A percentile compares a stretch with the other conserved stretches of the same genome.
These are phyloP conservation scores for Apis laboriosa DNA, from an alignment of 1,140 invertebrate genomes.

Conservation along the genomic window DNA sequence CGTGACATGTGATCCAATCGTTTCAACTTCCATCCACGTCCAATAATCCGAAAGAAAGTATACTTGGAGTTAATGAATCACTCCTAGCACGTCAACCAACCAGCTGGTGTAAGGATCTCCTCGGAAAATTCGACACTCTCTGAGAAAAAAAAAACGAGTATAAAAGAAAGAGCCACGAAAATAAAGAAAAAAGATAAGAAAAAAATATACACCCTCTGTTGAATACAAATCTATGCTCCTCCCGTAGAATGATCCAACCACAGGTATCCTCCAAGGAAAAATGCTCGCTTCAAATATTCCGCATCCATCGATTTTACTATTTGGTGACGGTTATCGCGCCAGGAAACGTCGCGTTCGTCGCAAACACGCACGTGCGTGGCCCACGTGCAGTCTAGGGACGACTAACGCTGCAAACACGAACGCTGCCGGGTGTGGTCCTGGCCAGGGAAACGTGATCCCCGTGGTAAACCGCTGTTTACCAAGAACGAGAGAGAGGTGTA, in stretches of 20 bases:
- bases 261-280: slow-evolving; percentile 10
- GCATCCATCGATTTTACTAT: slow-evolving; percentile 48
- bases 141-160: neutral
- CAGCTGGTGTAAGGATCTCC: slow-evolving; percentile 4
- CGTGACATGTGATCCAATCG: slow-evolving; percentile 8
- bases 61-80: slow-evolving; percentile 25
- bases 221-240: slow-evolving; percentile 12
- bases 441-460: slow-evolving; percentile 68
- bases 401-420: slow-evolving; percentile 66
- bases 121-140: neutral
- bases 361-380: slow-evolving; percentile 61
- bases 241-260: neutral
- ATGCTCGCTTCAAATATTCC: slow-evolving; percentile 25
- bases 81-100: neutral
- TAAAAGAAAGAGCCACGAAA: neutral
- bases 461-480: slow-evolving; percentile 73
- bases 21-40: neutral
- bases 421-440: slow-evolving; percentile 64
- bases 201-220: neutral
- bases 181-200: neutral
- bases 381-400: slow-evolving; percentile 51
- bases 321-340: slow-evolving; percentile 55
- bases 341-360: slow-evolving; percentile 29
- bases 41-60: neutral
- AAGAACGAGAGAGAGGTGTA: slow-evolving; percentile 50